Evolutionary conservation across 2,888 invertebrate species (phyloP), one percentile per base, ranked within the genome.

Genomic region (Anthoptus insignis): DNA sequence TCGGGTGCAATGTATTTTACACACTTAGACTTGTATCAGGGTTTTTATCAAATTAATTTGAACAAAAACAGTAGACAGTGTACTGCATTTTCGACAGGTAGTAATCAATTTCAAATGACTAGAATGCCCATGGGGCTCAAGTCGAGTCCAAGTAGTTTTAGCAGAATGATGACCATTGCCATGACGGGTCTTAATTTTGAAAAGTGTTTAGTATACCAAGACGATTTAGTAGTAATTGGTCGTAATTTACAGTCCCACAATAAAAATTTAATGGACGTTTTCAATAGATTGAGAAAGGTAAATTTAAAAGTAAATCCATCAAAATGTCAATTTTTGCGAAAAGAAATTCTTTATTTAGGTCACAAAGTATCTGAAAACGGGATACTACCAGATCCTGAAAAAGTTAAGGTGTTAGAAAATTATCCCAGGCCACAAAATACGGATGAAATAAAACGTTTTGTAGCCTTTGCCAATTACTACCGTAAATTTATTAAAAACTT

Each of bases 321-420:
- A 21, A 69, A 72, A 63, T 72, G 70, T 58, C 13, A 42, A 37
- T 72, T 72, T 56, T 56, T 68, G 9, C 37, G 57, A 34, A 65
- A 64, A 39, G 54, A 66, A 67, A 24, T 69, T 14, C 22, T 67
- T 8, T 69, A 68, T 49, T 45, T 69, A 24, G 67, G 68, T 1
- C 71, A 71, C 29, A 11, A 60, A 1, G 59, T 70, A n/a, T 65
- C 65, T 19, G 11, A 24, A 9, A 14, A 67, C 19, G 67, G 67
- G 9, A 16, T 70, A 11, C 32, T 60, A 45, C 68, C 70, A 9
- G 70, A 68, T 32, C 64, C 65, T 39, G 65, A 66, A 14, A 68
- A 65, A 54, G 54, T 32, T 19, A 42, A 19, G 52, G 27, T 59
- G 0, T 6, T 71, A 42, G 5, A 67, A 69, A 65, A 66, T 64